These are phyloP conservation scores for Lithobius niger DNA, from an alignment of 1,140 invertebrate genomes.

Conservation along the genomic window DNA sequence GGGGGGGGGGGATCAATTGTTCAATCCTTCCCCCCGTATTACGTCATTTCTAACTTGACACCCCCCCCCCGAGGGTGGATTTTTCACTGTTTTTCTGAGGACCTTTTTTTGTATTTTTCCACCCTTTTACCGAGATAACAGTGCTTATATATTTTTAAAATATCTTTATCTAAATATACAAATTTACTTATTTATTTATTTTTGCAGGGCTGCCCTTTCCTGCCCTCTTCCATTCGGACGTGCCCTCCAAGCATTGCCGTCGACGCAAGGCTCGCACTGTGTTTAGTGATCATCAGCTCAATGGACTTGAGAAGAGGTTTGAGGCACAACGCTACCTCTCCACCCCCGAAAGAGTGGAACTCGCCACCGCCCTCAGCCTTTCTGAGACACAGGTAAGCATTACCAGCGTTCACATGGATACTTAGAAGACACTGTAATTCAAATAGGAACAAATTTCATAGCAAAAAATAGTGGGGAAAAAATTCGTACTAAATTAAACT, in stretches of 20 bases:
- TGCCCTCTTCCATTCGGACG: conserved; percentile 48
- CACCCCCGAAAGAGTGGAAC: conserved; percentile 87
- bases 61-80: background rate
- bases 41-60: too few species aligned
- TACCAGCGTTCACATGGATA: too few species aligned
- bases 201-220: conserved; percentile 45
- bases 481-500: background rate
- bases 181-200: background rate
- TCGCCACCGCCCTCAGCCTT: conserved; percentile 78
- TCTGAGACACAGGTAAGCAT: conserved; percentile 88
- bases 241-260: conserved; percentile 68
- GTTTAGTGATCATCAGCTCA: conserved; percentile 92
- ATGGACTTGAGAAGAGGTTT: conserved; percentile 87
- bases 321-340: conserved; percentile 92
- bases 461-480: background rate
- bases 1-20: too few species aligned
- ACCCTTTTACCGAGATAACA: too few species aligned
- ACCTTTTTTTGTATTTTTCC: too few species aligned
- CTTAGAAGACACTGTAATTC: conserved; percentile 24
- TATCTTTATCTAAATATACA: background rate
- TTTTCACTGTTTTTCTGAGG: too few species aligned
- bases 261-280: conserved; percentile 90
- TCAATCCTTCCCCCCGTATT: too few species aligned
- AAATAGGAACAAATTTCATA: background rate
- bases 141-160: background rate